phyloP scores from a whole-genome alignment of 2,888 invertebrate species.

The Torymus auratus region DNA sequence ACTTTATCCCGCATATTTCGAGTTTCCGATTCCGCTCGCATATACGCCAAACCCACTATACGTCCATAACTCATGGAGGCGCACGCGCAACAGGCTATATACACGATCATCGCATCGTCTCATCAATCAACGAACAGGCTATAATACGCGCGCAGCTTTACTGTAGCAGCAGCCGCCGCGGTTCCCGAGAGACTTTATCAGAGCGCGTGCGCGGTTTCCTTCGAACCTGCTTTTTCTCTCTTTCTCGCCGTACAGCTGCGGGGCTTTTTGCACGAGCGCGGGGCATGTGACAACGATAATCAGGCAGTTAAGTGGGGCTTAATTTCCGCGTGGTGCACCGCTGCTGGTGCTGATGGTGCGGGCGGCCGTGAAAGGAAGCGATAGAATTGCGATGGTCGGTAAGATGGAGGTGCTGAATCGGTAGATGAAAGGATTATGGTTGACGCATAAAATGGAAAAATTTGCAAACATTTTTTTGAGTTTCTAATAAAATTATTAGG shows the following conservation, averaged over 20 bases:
- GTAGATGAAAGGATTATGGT: not conserved
- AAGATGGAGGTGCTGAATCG: not conserved
- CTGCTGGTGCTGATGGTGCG: conserved; percentile 63
- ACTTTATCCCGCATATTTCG: no score
- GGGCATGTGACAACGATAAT: conserved; percentile 75
- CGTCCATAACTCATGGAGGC: no score
- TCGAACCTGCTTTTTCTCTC: not conserved
- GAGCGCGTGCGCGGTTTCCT: not conserved
- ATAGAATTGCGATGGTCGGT: conserved; percentile 28
- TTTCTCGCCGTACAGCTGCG: not conserved
- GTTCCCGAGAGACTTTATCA: no score
- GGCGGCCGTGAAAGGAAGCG: conserved; percentile 63
- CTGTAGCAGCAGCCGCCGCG: no score
- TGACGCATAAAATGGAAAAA: no score
- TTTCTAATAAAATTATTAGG: no score
- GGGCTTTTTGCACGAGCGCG: conserved; percentile 5
- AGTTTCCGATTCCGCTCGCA: no score
- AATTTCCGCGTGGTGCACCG: conserved; percentile 65
- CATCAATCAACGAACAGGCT: conserved; percentile 13
- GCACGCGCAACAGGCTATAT: no score
- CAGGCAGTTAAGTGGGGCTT: conserved; percentile 74
- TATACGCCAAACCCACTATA: no score
- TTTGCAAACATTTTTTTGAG: no score
- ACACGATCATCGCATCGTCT: not conserved
- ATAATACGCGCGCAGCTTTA: no score